phyloP scores from a whole-genome alignment of 2,113 vertebrate species.

The Beaufortia kweichowensis region DNA sequence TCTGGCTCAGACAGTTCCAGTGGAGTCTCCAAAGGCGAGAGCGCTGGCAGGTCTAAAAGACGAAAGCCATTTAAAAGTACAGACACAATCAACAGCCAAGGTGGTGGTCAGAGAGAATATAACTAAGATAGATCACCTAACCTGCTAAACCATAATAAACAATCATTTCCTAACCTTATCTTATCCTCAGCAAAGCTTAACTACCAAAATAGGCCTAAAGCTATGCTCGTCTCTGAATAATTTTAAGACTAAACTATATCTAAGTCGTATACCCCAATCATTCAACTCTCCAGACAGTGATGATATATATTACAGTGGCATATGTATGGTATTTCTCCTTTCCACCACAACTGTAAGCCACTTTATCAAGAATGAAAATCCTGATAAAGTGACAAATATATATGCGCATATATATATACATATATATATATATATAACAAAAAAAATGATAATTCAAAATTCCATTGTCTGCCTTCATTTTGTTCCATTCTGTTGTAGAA shows the following conservation, averaged over 20 bases:
- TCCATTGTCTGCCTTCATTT: constrained; percentile 62
- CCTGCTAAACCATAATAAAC: constrained; percentile 43
- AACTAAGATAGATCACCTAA: constrained; percentile 25
- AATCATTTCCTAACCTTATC: constrained; percentile 47
- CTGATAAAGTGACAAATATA: constrained; percentile 36
- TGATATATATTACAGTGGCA: constrained; percentile 45
- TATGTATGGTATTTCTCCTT: constrained; percentile 33
- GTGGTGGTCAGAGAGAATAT: constrained; percentile 30
- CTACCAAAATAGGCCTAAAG: constrained; percentile 47
- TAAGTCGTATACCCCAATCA: constrained; percentile 43
- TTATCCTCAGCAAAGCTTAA: constrained; percentile 46
- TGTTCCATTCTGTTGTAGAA: constrained; percentile 68
- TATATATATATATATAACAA: constrained; percentile 25
- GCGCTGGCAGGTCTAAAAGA: constrained; percentile 54
- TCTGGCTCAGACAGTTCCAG: constrained; percentile 50
- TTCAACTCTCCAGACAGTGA: constrained; percentile 39
- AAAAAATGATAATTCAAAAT: constrained; percentile 27
- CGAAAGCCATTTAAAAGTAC: constrained; percentile 39
- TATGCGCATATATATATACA: constrained; percentile 1
- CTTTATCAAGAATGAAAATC: constrained; percentile 39
- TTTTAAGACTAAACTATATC: constrained; percentile 39
- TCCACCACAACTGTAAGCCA: constrained; percentile 39
- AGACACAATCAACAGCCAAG: constrained; percentile 36
- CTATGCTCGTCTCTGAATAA: constrained; percentile 40
- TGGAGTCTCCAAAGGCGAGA: constrained; percentile 54